Evolutionary conservation across 2,113 vertebrate species (phyloP), one percentile per base, ranked within the genome.

Genomic region (Myrmophylax atrothorax): DNA sequence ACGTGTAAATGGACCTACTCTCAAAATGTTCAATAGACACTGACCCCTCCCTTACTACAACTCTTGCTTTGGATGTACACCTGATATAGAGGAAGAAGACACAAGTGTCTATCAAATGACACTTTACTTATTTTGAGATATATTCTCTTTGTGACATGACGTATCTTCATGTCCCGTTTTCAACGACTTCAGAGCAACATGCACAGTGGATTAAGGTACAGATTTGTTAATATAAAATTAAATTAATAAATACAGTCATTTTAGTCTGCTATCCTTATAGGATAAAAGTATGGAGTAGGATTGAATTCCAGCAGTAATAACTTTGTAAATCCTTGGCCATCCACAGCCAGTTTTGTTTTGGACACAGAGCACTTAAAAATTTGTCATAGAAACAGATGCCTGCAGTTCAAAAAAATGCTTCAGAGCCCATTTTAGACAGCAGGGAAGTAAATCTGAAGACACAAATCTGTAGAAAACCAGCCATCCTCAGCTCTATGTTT

Each of bases 191-290:
- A 44, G n/a, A 63, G n/a, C 25, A 47, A 37, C 26, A 67, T 18
- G 46, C 16, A 12, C 15, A 15, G 23, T 33, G 14, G 35, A 47
- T n/a, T 75, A 63, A 74, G 26, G 24, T 20, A 38, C 18, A 74
- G 35, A 60, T 78, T 38, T 0, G 0, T 66, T 77, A 5, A 59
- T 19, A 35, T 6, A 63, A 26, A 70, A 64, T 52, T 33, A 53
- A 60, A 60, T 29, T 16, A 60, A 35, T 59, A 89, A 78, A 26
- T 16, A 31, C 1, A 72, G 35, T 12, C 20, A 64, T 69, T 92
- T 88, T 73, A 50, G n/a, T 35, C 4, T 75, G 5, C 8, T 63
- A 46, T 77, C n/a, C 31, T 53, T 69, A 44, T 0, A 46, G 37
- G n/a, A 62, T 38, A 55, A 0, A 2, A 52, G 9, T 64, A 60